Evolutionary conservation across 2,888 invertebrate genomes (phyloP).

Genomic region (Odiellus spinosus): DNA sequence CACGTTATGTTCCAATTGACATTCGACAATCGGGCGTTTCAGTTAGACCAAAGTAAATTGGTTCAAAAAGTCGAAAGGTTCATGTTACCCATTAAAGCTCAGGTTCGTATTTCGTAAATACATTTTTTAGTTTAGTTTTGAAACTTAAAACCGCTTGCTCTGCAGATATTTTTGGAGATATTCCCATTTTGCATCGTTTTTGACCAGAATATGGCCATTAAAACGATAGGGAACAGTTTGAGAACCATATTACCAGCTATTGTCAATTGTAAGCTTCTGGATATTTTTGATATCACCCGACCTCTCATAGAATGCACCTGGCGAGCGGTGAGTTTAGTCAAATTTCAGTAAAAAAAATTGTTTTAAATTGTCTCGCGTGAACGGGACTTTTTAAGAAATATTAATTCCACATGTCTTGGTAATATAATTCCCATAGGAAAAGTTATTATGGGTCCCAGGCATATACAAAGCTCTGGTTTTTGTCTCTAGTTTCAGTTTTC

Average conservation of each 20-base stretch:
- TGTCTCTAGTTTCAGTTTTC: too few species aligned
- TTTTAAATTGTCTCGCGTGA: too few species aligned
- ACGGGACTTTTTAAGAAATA: too few species aligned
- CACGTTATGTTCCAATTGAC: constrained; percentile 86
- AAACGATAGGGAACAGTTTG: constrained; percentile 79
- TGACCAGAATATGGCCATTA: constrained; percentile 73
- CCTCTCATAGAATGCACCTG: constrained; percentile 89
- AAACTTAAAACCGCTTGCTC: too few species aligned
- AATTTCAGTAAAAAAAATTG: too few species aligned
- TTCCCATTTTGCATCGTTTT: constrained; percentile 97
- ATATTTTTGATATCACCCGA: constrained; percentile 78
- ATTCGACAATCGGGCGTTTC: constrained; percentile 81
- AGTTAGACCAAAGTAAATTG: constrained; percentile 7
- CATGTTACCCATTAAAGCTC: neutral
- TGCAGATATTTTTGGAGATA: constrained; percentile 64
- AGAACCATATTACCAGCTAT: constrained; percentile 56
- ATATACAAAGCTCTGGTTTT: too few species aligned
- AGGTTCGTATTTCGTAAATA: too few species aligned
- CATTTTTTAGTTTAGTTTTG: too few species aligned
- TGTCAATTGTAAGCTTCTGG: constrained; percentile 72
- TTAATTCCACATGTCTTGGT: too few species aligned
- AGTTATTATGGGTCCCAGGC: too few species aligned
- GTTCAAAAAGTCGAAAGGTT: constrained; percentile 11
- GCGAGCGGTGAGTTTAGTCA: constrained; percentile 61
- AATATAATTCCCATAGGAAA: too few species aligned